Conservation (phyloP, 1,140 invertebrate species). For the Euglossa dilemma region DNA sequence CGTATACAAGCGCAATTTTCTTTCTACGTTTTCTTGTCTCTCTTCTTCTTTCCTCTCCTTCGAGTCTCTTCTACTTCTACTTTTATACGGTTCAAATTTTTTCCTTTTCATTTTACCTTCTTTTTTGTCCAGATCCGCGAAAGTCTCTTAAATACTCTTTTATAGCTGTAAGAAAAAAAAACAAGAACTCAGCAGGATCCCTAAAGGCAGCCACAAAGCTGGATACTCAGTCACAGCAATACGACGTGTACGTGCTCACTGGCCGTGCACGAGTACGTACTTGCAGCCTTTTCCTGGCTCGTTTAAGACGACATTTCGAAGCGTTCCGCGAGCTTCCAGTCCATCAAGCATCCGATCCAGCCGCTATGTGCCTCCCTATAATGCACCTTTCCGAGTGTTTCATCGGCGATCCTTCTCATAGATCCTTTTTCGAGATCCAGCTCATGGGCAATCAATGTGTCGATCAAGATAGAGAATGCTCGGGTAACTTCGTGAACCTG, state of each 20-base stretch:
- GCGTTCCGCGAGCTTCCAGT: conserved; percentile 51
- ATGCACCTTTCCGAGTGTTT: conserved; percentile 16
- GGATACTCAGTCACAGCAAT: conserved; percentile 67
- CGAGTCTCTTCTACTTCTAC: background rate
- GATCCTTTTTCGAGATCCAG: background rate
- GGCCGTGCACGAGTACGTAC: conserved; percentile 59
- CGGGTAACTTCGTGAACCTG: background rate
- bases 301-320: conserved; percentile 55
- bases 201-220: conserved; percentile 52
- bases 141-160: conserved; percentile 67
- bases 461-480: background rate
- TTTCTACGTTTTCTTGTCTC: conserved; percentile 41
- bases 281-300: conserved; percentile 48
- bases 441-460: background rate
- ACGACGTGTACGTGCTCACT: conserved; percentile 58
- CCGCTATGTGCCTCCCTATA: background rate
- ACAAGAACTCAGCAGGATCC: conserved; percentile 56
- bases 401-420: conserved; percentile 31
- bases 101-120: background rate
- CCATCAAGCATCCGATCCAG: conserved; percentile 51
- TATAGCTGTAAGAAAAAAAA: conserved; percentile 30
- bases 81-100: conserved; percentile 9
- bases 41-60: background rate
- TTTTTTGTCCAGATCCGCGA: conserved; percentile 42
- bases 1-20: conserved; percentile 32